These are phyloP conservation scores for Drosophila mojavensis DNA, from an alignment of 1,140 invertebrate species.

Conservation along the genomic window DNA sequence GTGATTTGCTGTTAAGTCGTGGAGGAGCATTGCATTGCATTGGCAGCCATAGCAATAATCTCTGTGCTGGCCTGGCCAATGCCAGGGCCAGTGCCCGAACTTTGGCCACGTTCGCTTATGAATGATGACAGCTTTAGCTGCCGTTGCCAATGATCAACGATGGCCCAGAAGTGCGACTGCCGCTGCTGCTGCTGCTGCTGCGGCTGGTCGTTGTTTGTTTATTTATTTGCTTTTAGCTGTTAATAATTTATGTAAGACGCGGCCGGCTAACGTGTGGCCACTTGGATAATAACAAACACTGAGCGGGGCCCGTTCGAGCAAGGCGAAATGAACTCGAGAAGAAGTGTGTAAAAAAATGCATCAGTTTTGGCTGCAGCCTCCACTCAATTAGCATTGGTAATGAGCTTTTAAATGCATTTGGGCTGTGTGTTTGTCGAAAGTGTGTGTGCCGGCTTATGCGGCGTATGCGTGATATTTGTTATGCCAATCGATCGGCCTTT, in stretches of 20 bases:
- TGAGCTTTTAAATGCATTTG: constrained; percentile 79
- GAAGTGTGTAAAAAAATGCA: constrained; percentile 7
- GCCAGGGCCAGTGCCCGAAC: constrained; percentile 52
- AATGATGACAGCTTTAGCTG: constrained; percentile 73
- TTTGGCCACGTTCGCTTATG: constrained; percentile 45
- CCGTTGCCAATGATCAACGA: constrained; percentile 76
- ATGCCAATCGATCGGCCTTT: constrained; percentile 20
- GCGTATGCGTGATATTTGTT: constrained; percentile 75
- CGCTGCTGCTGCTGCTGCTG: constrained; percentile 5
- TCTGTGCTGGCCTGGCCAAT: constrained; percentile 44
- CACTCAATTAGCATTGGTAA: constrained; percentile 77
- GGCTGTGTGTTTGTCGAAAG: constrained; percentile 62
- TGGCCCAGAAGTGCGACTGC: constrained; percentile 39
- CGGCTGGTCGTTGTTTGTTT: constrained; percentile 69
- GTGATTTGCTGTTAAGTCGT: constrained; percentile 82
- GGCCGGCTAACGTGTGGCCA: constrained; percentile 66
- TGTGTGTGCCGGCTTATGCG: constrained; percentile 19
- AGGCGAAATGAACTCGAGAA: constrained; percentile 47
- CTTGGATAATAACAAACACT: constrained; percentile 79
- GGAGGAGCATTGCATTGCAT: constrained; percentile 8
- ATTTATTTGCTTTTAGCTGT: constrained; percentile 79
- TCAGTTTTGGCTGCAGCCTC: constrained; percentile 14
- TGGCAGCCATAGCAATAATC: constrained; percentile 37
- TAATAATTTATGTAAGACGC: constrained; percentile 79
- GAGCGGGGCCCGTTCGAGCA: constrained; percentile 31